Percentiles rank a stretch among this genome's conserved stretches.
phyloP scores from a whole-genome alignment of 2,113 vertebrate species.

The Falcunculus frontatus region DNA sequence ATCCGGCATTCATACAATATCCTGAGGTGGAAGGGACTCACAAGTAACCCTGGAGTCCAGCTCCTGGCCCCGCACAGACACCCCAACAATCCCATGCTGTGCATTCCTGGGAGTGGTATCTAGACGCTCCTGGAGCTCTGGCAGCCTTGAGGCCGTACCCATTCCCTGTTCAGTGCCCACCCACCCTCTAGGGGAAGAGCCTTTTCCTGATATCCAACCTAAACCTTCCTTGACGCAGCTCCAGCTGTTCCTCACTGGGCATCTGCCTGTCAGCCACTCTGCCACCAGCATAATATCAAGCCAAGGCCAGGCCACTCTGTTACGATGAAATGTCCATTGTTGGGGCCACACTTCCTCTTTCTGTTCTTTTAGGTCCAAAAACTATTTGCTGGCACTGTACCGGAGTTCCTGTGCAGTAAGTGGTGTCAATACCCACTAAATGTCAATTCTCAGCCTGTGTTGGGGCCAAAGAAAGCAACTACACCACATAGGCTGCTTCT shows the following conservation, averaged over 20 bases:
- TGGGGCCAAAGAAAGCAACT: neutral
- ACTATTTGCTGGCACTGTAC: rapidly evolving
- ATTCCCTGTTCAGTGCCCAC: neutral
- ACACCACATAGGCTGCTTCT: neutral
- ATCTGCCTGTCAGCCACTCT: neutral
- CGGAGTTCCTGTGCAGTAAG: neutral
- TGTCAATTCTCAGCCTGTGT: neutral
- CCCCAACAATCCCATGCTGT: neutral
- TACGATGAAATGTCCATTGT: rapidly evolving
- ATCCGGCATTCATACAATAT: neutral
- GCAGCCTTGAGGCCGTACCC: rapidly evolving
- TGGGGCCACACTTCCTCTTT: neutral
- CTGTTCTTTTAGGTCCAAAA: neutral
- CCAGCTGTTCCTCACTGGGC: neutral
- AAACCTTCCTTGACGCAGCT: neutral
- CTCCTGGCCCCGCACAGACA: neutral
- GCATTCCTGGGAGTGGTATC: rapidly evolving
- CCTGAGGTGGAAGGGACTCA: neutral
- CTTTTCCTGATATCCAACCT: rapidly evolving
- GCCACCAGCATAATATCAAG: neutral
- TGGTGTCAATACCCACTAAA: rapidly evolving
- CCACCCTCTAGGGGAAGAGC: neutral
- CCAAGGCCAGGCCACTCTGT: neutral
- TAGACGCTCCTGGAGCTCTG: neutral
- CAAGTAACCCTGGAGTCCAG: neutral